Percentiles rank a stretch among this genome's conserved stretches.
Evolutionary conservation across 2,113 vertebrate genomes (phyloP).

Genomic region (Lycaon pictus): DNA sequence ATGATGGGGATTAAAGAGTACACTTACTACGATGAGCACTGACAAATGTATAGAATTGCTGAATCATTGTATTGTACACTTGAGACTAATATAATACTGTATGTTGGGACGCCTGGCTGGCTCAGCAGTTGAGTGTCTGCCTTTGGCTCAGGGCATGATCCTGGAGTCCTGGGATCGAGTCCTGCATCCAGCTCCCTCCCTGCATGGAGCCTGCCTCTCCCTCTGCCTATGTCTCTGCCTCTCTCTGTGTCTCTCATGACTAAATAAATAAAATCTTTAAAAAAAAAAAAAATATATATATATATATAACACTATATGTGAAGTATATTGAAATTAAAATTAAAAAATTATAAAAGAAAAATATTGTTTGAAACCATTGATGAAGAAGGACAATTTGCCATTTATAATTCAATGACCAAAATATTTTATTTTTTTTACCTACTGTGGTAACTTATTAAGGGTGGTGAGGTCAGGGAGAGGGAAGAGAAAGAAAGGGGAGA

Average conservation of each 20-base stretch:
- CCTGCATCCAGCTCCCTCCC: too few species aligned
- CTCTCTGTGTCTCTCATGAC: too few species aligned
- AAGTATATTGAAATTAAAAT: neutral
- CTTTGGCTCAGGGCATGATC: too few species aligned
- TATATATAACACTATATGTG: neutral
- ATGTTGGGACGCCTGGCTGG: too few species aligned
- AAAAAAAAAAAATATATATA: too few species aligned
- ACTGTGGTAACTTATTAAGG: neutral
- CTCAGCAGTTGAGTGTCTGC: too few species aligned
- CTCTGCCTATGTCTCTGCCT: too few species aligned
- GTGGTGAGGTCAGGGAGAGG: neutral
- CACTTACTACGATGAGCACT: neutral
- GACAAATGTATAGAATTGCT: neutral
- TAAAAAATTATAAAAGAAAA: neutral
- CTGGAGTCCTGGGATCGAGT: too few species aligned
- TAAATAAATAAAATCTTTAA: too few species aligned
- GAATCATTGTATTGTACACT: neutral
- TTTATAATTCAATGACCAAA: constrained; percentile 8
- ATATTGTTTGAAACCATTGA: neutral
- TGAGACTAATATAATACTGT: neutral
- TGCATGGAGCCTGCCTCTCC: too few species aligned
- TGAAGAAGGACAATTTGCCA: constrained; percentile 5
- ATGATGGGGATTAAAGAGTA: neutral
- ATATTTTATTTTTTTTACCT: constrained; percentile 49
- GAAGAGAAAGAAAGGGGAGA: constrained; percentile 44